Conservation (phyloP, 2,797 vertebrate genomes). For the Gastrophryne carolinensis region DNA sequence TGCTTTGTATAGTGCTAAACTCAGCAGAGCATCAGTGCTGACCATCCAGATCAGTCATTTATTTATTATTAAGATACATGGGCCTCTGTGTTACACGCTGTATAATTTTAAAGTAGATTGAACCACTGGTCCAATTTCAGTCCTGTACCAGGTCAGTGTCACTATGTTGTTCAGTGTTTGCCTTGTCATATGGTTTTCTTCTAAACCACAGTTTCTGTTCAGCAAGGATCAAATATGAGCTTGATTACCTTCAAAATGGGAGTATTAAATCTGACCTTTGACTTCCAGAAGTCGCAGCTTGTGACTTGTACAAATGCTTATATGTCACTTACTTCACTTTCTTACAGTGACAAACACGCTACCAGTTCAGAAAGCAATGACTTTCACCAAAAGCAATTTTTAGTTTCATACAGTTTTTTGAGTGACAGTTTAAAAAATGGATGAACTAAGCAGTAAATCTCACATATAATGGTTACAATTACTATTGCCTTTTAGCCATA, state of each 20-base stretch:
- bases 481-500: background rate
- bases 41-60: no score
- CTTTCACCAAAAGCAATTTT: constrained; percentile 10
- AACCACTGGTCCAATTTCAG: no score
- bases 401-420: constrained; percentile 3
- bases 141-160: no score
- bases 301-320: background rate
- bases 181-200: no score
- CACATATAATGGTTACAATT: background rate
- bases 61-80: no score
- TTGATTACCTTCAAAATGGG: constrained; percentile 20
- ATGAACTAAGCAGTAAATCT: background rate
- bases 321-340: background rate
- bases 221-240: constrained; percentile 10
- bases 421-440: background rate
- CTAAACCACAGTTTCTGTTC: no score
- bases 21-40: no score
- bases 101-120: no score
- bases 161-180: no score
- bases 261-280: constrained; percentile 22
- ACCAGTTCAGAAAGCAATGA: constrained; percentile 5
- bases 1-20: no score
- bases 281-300: constrained; percentile 12
- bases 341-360: background rate
- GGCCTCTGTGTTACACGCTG: no score